phyloP scores from a whole-genome alignment of 2,888 invertebrate species.

The Hyppa rectilinea region DNA sequence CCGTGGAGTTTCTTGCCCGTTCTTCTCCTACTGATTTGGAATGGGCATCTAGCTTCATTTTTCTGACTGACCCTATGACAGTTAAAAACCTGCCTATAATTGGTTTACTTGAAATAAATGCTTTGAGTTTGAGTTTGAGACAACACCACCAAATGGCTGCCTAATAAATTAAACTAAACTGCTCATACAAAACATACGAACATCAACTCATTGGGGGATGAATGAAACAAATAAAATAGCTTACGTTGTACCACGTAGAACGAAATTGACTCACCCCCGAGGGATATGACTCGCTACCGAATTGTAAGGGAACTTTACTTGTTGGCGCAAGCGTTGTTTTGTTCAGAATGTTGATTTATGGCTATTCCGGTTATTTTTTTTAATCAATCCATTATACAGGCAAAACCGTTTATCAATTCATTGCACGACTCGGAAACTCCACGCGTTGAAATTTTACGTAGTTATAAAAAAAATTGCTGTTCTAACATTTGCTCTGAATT shows the following conservation, averaged over 20 bases:
- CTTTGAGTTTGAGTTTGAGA: too few species aligned
- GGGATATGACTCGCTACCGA: constrained; percentile 45
- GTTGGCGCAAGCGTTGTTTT: constrained; percentile 31
- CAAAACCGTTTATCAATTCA: neutral
- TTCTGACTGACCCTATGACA: too few species aligned
- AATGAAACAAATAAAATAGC: constrained; percentile 64
- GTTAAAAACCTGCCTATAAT: too few species aligned
- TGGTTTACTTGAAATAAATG: too few species aligned
- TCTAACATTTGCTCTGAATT: too few species aligned
- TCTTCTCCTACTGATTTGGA: too few species aligned
- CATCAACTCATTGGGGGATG: constrained; percentile 49
- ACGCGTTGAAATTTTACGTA: too few species aligned
- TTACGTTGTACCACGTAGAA: constrained; percentile 43
- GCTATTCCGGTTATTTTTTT: neutral
- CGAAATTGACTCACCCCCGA: constrained; percentile 62
- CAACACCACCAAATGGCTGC: neutral
- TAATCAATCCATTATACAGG: neutral
- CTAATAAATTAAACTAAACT: constrained; percentile 43
- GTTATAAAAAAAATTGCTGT: too few species aligned
- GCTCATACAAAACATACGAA: constrained; percentile 34
- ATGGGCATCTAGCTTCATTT: too few species aligned
- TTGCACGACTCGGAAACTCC: too few species aligned
- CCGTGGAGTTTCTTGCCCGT: too few species aligned
- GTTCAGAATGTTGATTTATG: constrained; percentile 32
- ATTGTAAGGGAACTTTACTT: constrained; percentile 45